Evolutionary conservation across 2,888 invertebrate genomes (phyloP).

Genomic region (Hypomecis punctinalis): DNA sequence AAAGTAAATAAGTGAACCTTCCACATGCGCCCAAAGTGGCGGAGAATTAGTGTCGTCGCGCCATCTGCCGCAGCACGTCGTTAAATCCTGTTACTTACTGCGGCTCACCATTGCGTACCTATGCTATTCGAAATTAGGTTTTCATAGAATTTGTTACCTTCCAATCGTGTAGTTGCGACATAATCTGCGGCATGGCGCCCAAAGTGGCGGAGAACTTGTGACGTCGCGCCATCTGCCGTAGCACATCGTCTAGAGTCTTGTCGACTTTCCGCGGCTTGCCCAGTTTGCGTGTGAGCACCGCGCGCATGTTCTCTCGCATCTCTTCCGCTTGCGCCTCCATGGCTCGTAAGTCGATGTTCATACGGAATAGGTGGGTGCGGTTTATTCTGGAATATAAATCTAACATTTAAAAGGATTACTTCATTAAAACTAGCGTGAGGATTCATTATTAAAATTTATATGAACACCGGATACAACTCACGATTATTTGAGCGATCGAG

Average conservation of each 20-base stretch:
- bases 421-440: too few relatives aligned
- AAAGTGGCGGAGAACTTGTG: constrained; percentile 71
- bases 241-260: constrained; percentile 71
- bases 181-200: constrained; percentile 60
- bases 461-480: too few relatives aligned
- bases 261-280: constrained; percentile 74
- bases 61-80: too few relatives aligned
- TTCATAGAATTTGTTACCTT: constrained; percentile 49
- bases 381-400: constrained; percentile 80
- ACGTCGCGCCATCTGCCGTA: constrained; percentile 72
- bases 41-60: too few relatives aligned
- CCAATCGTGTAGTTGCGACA: constrained; percentile 68
- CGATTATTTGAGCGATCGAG: too few relatives aligned
- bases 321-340: constrained; percentile 86
- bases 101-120: too few relatives aligned
- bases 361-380: constrained; percentile 87
- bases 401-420: too few relatives aligned
- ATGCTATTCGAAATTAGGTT: too few relatives aligned
- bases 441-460: too few relatives aligned
- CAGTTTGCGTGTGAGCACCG: constrained; percentile 72
- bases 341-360: constrained; percentile 88
- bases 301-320: constrained; percentile 81
- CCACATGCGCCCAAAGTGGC: too few relatives aligned
- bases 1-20: too few relatives aligned
- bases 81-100: too few relatives aligned